These are phyloP conservation scores for Euclidia mi DNA, from an alignment of 2,888 invertebrate genomes.

Conservation along the genomic window DNA sequence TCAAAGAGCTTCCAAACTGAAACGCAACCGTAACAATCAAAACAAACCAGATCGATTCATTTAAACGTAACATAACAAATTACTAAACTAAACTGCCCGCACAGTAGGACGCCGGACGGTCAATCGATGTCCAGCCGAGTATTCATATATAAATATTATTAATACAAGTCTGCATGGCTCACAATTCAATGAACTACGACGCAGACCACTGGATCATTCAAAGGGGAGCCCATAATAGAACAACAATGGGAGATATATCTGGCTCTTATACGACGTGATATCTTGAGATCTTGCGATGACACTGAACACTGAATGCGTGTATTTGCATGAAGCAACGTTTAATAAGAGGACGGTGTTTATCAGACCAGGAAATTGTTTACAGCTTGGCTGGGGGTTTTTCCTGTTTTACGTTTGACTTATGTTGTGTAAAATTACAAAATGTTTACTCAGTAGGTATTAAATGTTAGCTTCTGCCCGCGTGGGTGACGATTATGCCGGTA, in stretches of 20 bases:
- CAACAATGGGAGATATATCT: conserved; percentile 56
- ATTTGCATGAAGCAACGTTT: conserved; percentile 14
- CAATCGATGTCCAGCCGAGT: conserved; percentile 15
- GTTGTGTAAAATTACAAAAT: too few relatives aligned
- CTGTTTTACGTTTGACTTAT: neutral
- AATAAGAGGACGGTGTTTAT: neutral
- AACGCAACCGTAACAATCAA: neutral
- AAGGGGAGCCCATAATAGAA: conserved; percentile 58
- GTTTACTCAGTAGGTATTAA: too few relatives aligned
- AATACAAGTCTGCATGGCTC: conserved; percentile 67
- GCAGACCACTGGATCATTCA: conserved; percentile 66
- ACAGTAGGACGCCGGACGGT: conserved; percentile 1
- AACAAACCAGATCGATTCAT: conserved; percentile 1
- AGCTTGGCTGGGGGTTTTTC: neutral
- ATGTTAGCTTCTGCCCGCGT: too few relatives aligned
- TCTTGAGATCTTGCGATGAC: conserved; percentile 10
- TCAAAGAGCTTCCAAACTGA: too few relatives aligned
- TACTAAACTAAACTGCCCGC: conserved; percentile 9
- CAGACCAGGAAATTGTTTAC: conserved; percentile 4
- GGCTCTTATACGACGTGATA: conserved; percentile 8
- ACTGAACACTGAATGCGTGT: neutral
- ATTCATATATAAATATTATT: conserved; percentile 29
- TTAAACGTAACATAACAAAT: conserved; percentile 7
- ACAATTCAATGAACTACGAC: conserved; percentile 73
- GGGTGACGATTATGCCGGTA: too few relatives aligned